Evolutionary conservation across 1,140 invertebrate genomes (phyloP).

Genomic region (Temnothorax curvispinosus): DNA sequence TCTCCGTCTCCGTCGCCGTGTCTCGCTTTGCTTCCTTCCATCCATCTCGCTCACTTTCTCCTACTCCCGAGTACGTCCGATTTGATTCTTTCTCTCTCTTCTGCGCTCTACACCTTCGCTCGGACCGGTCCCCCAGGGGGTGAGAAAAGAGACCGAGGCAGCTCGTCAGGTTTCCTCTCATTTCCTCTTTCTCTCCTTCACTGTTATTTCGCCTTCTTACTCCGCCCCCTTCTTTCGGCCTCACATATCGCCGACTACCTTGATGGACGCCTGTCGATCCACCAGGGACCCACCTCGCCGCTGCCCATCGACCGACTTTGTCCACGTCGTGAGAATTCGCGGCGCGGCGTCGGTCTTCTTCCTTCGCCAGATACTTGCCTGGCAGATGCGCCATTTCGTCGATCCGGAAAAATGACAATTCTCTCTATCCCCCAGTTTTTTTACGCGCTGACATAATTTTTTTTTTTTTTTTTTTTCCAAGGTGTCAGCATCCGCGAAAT

Average conservation of each 20-base stretch:
- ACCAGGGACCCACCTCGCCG: conserved; percentile 66
- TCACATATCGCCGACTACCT: conserved; percentile 63
- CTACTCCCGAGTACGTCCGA: conserved; percentile 30
- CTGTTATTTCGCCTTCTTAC: conserved; percentile 53
- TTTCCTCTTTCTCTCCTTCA: conserved; percentile 43
- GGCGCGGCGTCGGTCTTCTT: not conserved
- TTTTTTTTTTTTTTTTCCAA: not conserved
- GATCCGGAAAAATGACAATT: not conserved
- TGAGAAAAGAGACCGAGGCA: conserved; percentile 72
- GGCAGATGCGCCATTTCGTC: conserved; percentile 43
- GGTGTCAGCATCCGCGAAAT: conserved; percentile 4
- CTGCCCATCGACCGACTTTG: conserved; percentile 49
- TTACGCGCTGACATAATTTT: not conserved
- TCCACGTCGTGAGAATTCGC: conserved; percentile 49
- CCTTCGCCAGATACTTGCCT: conserved; percentile 27
- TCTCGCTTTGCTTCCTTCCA: conserved; percentile 56
- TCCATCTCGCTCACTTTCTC: conserved; percentile 46
- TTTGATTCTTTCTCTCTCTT: conserved; percentile 32
- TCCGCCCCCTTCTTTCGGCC: conserved; percentile 54
- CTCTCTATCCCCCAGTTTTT: not conserved
- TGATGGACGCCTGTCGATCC: conserved; percentile 79
- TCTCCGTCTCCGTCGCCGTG: conserved; percentile 42
- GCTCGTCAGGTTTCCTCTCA: conserved; percentile 73
- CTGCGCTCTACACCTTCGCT: conserved; percentile 57
- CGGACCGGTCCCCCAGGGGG: conserved; percentile 75